Base-by-base conservation (phyloP, 92 coral and sea anemone genomes). In the Porites divaricata region DNA sequence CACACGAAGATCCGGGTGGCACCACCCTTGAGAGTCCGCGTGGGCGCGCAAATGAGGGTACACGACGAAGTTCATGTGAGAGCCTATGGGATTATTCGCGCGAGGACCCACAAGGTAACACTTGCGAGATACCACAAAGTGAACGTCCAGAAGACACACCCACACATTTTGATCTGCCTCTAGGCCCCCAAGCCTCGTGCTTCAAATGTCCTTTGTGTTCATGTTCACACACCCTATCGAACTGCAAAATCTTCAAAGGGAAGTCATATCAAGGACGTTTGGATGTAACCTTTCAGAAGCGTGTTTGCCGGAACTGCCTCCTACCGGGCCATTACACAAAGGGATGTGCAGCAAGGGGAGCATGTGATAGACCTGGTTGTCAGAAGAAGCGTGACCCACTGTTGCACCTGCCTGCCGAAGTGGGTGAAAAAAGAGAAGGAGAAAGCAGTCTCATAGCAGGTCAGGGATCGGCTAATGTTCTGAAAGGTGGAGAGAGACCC, bases 341-440 rank as follows among this genome's bases (percentile, higher is more conserved):
- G 70, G 89, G 81, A 3, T 89, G 93, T 65, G 58, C 69, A 57
- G 70, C 59, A 23, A 65, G 12, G 24, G 58, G 22, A 49, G 59
- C 70, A n/a, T 87, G 91, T 68, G 78, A 82, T 53, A 63, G 88
- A 14, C 75, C 66, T 22, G 94, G 91, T 1, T 83, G 91, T 54
- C 50, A 45, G 28, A 70, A 79, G 63, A 84, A 80, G 53, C 89
- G 87, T 56, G 77, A 70, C 83, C 75, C 78, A 4, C 10, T 83
- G 26, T 63, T 87, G 82, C 94, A 87, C 72, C 86, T 76, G 9
- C 71, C 71, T 3, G 71, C 9, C 14, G 41, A 25, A 41, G 1
- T 17, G 49, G 6, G 28, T n/a, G 71, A 41, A 1, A 21, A n/a
- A 25, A 12, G 26, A 58, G 54, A 59, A 25, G 54, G n/a, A 71